phyloP scores from a whole-genome alignment of 2,113 vertebrate genomes.

The Paramormyrops kingsleyae region DNA sequence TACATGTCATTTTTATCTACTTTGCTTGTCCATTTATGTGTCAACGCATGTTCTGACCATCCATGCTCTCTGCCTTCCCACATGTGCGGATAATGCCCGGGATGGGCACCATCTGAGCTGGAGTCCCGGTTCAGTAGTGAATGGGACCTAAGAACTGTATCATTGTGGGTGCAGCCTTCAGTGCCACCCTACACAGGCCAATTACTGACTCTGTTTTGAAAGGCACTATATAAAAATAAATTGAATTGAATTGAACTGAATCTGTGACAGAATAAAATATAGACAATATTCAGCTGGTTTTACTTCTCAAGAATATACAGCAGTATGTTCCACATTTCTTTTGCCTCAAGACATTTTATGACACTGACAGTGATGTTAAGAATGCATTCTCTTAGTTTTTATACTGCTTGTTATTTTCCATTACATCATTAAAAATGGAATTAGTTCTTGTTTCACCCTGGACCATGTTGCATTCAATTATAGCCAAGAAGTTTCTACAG shows the following conservation, averaged over 20 bases:
- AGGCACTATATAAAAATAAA: no score
- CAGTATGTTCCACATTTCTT: not conserved
- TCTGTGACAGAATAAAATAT: not conserved
- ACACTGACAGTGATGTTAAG: not conserved
- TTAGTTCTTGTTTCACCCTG: not conserved
- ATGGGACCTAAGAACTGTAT: no score
- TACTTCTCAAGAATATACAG: not conserved
- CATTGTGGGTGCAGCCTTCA: no score
- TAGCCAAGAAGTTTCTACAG: not conserved
- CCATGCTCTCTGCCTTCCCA: no score
- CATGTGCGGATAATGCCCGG: no score
- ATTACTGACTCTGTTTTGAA: no score
- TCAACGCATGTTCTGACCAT: no score
- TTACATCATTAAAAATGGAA: not conserved
- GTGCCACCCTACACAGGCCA: no score
- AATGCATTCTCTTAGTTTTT: not conserved
- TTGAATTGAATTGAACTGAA: not conserved
- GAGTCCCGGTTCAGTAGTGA: no score
- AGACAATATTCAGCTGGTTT: not conserved
- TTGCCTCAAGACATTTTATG: not conserved
- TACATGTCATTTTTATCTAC: no score
- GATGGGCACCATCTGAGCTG: no score
- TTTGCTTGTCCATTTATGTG: no score
- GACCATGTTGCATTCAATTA: not conserved
- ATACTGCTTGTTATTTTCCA: not conserved